A percentile compares a stretch with the other conserved stretches of the same genome.
These are phyloP conservation scores for Montipora capitata DNA, from an alignment of 92 coral and sea anemone genomes.

Conservation along the genomic window DNA sequence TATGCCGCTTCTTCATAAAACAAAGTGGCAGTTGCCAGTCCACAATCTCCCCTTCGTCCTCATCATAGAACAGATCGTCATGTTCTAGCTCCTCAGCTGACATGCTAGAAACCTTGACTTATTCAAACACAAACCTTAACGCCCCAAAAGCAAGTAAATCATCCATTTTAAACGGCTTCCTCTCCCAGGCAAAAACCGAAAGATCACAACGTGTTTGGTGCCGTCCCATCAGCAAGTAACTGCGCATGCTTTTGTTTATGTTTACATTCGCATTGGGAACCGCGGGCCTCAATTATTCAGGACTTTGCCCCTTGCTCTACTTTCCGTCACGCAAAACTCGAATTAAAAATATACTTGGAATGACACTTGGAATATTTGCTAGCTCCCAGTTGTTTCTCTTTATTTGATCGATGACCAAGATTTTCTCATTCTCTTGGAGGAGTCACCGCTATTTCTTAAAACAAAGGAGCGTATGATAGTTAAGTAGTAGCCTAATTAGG, in stretches of 20 bases:
- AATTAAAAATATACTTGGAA: too few species aligned
- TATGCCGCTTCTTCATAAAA: conserved; percentile 97
- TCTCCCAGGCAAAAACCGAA: conserved; percentile 9
- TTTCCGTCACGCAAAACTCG: too few species aligned
- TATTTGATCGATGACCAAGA: too few species aligned
- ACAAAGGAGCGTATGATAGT: too few species aligned
- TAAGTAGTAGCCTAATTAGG: too few species aligned
- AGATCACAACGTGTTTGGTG: conserved; percentile 38
- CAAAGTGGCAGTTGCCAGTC: conserved; percentile 99
- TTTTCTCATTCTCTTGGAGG: too few species aligned
- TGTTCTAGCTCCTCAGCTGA: conserved; percentile 86
- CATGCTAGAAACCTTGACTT: conserved; percentile 67
- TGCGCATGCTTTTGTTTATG: conserved; percentile 95
- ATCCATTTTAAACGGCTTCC: conserved; percentile 57
- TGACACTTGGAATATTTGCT: too few species aligned
- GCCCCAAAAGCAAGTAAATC: conserved; percentile 17
- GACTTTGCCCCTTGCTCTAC: background rate
- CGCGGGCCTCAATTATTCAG: conserved; percentile 36
- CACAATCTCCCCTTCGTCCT: conserved; percentile 97
- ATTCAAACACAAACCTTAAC: background rate
- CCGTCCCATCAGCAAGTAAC: background rate
- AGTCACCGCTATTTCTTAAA: too few species aligned
- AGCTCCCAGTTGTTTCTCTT: too few species aligned
- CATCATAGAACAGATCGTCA: conserved; percentile 88
- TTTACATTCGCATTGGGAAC: conserved; percentile 67